These are phyloP conservation scores for Campopleginae sp. DNA, from an alignment of 2,888 invertebrate genomes.

Conservation along the genomic window DNA sequence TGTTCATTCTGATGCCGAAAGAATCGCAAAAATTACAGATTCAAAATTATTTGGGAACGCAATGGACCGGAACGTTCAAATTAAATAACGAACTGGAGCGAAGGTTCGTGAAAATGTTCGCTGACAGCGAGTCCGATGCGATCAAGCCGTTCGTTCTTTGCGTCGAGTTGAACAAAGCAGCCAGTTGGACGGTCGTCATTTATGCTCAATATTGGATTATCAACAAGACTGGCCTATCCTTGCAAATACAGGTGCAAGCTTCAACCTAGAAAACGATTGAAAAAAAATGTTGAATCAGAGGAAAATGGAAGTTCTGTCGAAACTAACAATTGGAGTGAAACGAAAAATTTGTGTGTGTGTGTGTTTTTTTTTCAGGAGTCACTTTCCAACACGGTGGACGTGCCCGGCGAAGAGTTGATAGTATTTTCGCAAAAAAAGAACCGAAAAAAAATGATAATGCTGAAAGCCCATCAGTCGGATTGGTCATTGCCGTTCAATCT, in stretches of 20 bases:
- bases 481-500: slow-evolving; percentile 88
- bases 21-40: slow-evolving; percentile 81
- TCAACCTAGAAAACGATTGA: neutral
- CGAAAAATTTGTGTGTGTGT: neutral
- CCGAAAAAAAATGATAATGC: slow-evolving; percentile 84
- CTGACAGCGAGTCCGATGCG: slow-evolving; percentile 88
- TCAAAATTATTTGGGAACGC: slow-evolving; percentile 87
- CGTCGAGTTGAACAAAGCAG: slow-evolving; percentile 88
- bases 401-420: slow-evolving; percentile 88
- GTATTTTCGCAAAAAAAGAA: slow-evolving; percentile 88
- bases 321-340: neutral
- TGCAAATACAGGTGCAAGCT: slow-evolving; percentile 90
- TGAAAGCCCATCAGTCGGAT: slow-evolving; percentile 87
- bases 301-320: neutral
- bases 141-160: slow-evolving; percentile 88
- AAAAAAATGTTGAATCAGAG: neutral
- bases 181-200: slow-evolving; percentile 88
- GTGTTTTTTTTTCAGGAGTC: slow-evolving; percentile 86
- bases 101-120: slow-evolving; percentile 88
- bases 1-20: neutral
- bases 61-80: slow-evolving; percentile 90
- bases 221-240: slow-evolving; percentile 93
- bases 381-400: slow-evolving; percentile 87
- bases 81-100: slow-evolving; percentile 88
- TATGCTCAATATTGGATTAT: slow-evolving; percentile 95